These are phyloP conservation scores for Chymomyza caudatula DNA, from an alignment of 2,888 invertebrate species.

Conservation along the genomic window DNA sequence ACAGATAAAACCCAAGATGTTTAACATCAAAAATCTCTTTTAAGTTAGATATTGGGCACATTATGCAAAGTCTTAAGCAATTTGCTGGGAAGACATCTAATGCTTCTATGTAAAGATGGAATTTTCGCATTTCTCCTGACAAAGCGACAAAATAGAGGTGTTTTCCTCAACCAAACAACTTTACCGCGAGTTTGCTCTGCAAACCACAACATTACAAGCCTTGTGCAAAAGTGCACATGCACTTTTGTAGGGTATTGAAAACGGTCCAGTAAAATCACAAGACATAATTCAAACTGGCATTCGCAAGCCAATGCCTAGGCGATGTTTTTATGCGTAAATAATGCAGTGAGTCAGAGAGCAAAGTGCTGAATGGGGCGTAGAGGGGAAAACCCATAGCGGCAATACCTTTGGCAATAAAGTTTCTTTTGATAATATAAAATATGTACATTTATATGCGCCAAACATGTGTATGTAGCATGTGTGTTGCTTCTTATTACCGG, in stretches of 20 bases:
- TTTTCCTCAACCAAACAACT: too few relatives aligned
- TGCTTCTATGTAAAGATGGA: too few relatives aligned
- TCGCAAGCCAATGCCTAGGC: background rate
- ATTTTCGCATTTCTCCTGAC: too few relatives aligned
- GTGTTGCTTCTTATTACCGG: constrained; percentile 33
- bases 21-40: too few relatives aligned
- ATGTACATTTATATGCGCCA: constrained; percentile 18
- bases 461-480: background rate
- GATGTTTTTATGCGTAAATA: constrained; percentile 22
- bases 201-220: background rate
- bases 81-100: too few relatives aligned
- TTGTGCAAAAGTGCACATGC: background rate
- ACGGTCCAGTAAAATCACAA: background rate
- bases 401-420: constrained; percentile 40
- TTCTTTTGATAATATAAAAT: constrained; percentile 30
- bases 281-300: background rate
- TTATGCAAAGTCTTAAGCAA: too few relatives aligned
- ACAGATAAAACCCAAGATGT: too few relatives aligned
- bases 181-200: too few relatives aligned
- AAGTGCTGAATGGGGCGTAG: background rate
- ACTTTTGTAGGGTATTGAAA: background rate
- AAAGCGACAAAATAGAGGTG: too few relatives aligned
- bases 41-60: too few relatives aligned
- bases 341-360: constrained; percentile 5
- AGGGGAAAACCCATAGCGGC: background rate